A percentile compares a stretch with the other conserved stretches of the same genome.
These are phyloP conservation scores for Turritopsis rubra DNA, from an alignment of 30 jellyfish, hydroid and myxozoan genomes.

Conservation along the genomic window DNA sequence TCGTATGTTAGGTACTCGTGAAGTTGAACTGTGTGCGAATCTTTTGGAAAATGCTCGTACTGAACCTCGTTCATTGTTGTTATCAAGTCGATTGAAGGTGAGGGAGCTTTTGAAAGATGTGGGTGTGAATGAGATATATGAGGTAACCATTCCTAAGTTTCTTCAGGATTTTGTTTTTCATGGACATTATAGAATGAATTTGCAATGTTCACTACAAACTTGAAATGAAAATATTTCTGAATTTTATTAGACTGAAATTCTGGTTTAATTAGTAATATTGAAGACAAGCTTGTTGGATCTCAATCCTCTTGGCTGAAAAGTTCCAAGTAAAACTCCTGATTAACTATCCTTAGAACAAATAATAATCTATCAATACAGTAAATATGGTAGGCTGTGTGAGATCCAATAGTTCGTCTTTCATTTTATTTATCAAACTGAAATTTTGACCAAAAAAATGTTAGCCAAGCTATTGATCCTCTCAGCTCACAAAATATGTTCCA, in stretches of 20 bases:
- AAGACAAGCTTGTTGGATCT: too few relatives aligned
- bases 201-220: slow-evolving; percentile 4
- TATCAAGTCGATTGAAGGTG: slow-evolving; percentile 49
- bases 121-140: slow-evolving; percentile 28
- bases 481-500: too few relatives aligned
- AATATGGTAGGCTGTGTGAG: too few relatives aligned
- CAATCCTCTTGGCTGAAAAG: too few relatives aligned
- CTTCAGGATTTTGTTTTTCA: slow-evolving; percentile 59
- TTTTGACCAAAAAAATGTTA: too few relatives aligned
- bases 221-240: too few relatives aligned
- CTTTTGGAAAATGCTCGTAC: slow-evolving; percentile 33
- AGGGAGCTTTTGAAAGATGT: slow-evolving; percentile 39
- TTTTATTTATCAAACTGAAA: too few relatives aligned
- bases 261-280: background rate
- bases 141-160: slow-evolving; percentile 51
- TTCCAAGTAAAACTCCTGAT: too few relatives aligned
- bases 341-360: too few relatives aligned
- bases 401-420: too few relatives aligned
- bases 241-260: background rate
- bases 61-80: slow-evolving; percentile 40
- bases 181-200: slow-evolving; percentile 63
- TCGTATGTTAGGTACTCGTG: slow-evolving; percentile 44
- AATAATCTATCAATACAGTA: too few relatives aligned
- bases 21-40: slow-evolving; percentile 38
- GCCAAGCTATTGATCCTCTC: too few relatives aligned